Evolutionary conservation across 1,140 invertebrate species (phyloP).

Genomic region (Pachyrhynchus sulphureomaculatus): DNA sequence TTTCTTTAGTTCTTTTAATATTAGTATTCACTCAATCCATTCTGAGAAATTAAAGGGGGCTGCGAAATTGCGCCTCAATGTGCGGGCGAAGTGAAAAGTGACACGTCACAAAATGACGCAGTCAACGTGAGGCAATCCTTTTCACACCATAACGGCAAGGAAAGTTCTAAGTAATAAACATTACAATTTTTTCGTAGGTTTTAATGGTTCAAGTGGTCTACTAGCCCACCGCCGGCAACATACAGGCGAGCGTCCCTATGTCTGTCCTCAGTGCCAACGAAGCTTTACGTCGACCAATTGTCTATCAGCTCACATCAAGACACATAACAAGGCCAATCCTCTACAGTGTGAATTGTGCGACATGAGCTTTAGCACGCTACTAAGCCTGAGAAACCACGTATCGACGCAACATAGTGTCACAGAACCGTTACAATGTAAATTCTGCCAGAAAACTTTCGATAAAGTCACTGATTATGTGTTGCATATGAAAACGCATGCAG

Average conservation of each 20-base stretch:
- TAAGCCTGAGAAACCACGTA: conserved; percentile 6
- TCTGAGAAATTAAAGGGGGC: too few relatives aligned
- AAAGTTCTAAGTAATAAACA: too few relatives aligned
- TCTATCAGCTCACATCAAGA: conserved; percentile 58
- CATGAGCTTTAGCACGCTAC: conserved; percentile 9
- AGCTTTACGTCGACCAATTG: conserved; percentile 59
- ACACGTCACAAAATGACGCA: too few relatives aligned
- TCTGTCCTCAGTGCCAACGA: conserved; percentile 61
- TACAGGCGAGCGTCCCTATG: conserved; percentile 61
- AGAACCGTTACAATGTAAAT: conserved; percentile 11
- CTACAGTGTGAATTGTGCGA: conserved; percentile 12
- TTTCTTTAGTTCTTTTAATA: too few relatives aligned
- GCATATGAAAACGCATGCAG: conserved; percentile 13
- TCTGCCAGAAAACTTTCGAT: conserved; percentile 4
- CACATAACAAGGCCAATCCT: conserved; percentile 44
- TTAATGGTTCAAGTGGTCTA: conserved; percentile 48
- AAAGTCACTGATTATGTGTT: conserved; percentile 9
- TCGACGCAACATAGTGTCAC: background rate
- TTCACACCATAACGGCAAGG: too few relatives aligned
- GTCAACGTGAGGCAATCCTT: too few relatives aligned
- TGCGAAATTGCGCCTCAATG: too few relatives aligned
- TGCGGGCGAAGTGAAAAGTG: too few relatives aligned
- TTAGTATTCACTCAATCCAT: too few relatives aligned
- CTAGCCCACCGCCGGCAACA: conserved; percentile 59
- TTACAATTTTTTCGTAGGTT: too few relatives aligned